These are phyloP conservation scores for Cataglyphis cursor DNA, from an alignment of 2,888 invertebrate genomes.

Conservation along the genomic window DNA sequence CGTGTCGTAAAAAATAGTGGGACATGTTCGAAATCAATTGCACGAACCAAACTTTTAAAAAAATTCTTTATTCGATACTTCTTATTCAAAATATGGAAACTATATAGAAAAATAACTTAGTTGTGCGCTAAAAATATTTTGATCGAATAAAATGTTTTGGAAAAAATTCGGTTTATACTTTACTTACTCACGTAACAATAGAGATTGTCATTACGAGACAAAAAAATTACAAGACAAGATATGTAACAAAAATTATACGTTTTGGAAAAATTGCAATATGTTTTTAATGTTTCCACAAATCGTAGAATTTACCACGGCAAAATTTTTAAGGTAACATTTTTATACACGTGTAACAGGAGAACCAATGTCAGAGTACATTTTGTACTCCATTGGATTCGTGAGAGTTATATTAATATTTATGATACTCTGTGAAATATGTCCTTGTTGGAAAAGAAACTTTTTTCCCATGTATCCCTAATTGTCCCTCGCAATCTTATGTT, in stretches of 20 bases:
- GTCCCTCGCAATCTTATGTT: slow-evolving; percentile 36
- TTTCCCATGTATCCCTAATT: slow-evolving; percentile 45
- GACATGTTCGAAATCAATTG: too few species aligned
- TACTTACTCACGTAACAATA: neutral
- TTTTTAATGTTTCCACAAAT: neutral
- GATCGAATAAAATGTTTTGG: too few species aligned
- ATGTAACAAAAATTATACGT: neutral
- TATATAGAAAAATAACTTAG: too few species aligned
- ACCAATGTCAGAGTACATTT: slow-evolving; percentile 39
- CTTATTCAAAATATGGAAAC: too few species aligned
- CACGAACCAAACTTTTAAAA: too few species aligned
- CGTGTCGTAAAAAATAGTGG: too few species aligned
- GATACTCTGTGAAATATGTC: slow-evolving; percentile 24
- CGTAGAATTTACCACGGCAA: neutral
- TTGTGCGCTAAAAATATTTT: too few species aligned
- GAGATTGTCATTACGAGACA: neutral
- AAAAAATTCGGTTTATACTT: too few species aligned
- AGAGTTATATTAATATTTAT: slow-evolving; percentile 50
- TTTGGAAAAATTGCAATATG: neutral
- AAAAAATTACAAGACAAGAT: neutral
- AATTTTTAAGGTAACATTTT: slow-evolving; percentile 9
- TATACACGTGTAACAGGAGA: neutral
- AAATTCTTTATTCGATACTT: too few species aligned
- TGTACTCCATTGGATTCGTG: slow-evolving; percentile 17
- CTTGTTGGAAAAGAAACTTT: slow-evolving; percentile 47